A percentile compares a stretch with the other conserved stretches of the same genome.
phyloP scores from a whole-genome alignment of 2,888 invertebrate species.

The Machimus rusticus region DNA sequence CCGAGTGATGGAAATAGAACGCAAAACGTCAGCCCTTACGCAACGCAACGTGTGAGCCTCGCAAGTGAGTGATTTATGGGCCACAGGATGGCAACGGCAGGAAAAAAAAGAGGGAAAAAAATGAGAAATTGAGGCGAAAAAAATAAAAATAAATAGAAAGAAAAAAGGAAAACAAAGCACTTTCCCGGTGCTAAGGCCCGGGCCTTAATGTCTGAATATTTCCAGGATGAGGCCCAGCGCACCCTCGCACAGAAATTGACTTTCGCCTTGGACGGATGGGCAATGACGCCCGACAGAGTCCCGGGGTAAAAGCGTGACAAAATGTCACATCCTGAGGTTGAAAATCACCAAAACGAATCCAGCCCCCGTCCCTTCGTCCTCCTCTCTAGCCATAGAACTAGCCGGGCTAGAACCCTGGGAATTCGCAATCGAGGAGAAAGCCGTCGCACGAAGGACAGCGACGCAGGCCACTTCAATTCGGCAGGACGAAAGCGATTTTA shows the following conservation, averaged over 20 bases:
- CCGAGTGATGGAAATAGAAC: conserved; percentile 37
- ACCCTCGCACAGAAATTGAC: conserved; percentile 36
- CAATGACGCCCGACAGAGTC: conserved; percentile 17
- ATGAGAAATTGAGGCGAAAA: neutral
- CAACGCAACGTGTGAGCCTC: conserved; percentile 37
- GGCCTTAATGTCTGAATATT: conserved; percentile 24
- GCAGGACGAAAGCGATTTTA: neutral
- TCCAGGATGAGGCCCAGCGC: conserved; percentile 16
- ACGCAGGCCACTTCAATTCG: conserved; percentile 14
- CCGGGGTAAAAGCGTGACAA: conserved; percentile 35
- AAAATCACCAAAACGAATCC: conserved; percentile 11
- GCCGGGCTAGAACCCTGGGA: neutral
- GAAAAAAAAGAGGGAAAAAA: neutral
- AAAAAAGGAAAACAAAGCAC: neutral
- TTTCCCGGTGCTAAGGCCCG: neutral
- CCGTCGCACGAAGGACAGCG: neutral
- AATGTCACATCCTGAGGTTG: conserved; percentile 26
- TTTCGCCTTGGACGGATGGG: conserved; percentile 37
- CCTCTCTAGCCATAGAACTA: neutral
- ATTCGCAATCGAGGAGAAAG: conserved; percentile 12
- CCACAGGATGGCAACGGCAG: conserved; percentile 19
- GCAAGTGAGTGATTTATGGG: conserved; percentile 39
- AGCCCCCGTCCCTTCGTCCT: neutral
- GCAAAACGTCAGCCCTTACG: conserved; percentile 35
- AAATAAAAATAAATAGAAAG: neutral